Evolutionary conservation across 1,140 invertebrate species (phyloP).

Genomic region (Nautilus pompilius): DNA sequence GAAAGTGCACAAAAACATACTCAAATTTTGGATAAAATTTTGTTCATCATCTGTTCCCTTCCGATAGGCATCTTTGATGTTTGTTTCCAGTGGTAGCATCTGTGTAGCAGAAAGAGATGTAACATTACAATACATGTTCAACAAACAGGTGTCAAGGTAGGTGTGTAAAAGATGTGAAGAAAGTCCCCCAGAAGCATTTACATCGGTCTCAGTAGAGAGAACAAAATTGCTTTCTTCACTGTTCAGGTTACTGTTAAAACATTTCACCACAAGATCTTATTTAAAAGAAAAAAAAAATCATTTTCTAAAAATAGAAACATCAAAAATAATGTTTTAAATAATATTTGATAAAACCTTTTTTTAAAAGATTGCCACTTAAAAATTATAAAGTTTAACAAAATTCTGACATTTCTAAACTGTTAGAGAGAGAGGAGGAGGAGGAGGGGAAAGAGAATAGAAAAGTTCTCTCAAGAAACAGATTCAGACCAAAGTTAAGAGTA

Average conservation of each 20-base stretch:
- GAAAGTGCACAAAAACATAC: constrained; percentile 95
- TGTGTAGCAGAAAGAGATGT: too few relatives aligned
- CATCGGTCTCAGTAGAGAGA: not conserved
- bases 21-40: constrained; percentile 98
- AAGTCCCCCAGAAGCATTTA: not conserved
- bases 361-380: not conserved
- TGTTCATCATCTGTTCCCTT: constrained; percentile 93
- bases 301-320: too few relatives aligned
- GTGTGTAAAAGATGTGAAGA: not conserved
- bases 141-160: too few relatives aligned
- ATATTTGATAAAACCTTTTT: not conserved
- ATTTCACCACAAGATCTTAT: too few relatives aligned
- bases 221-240: not conserved
- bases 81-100: constrained; percentile 86
- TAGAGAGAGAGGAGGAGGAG: too few relatives aligned
- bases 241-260: too few relatives aligned
- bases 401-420: too few relatives aligned
- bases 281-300: too few relatives aligned
- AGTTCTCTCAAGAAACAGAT: too few relatives aligned
- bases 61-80: constrained; percentile 91
- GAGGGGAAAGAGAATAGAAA: too few relatives aligned
- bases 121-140: too few relatives aligned
- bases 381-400: not conserved
- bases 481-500: too few relatives aligned
- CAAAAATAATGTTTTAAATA: not conserved